Evolutionary conservation across 2,797 vertebrate species (phyloP), one percentile per base, ranked within the genome.

Genomic region (Sebastolobus alascanus): DNA sequence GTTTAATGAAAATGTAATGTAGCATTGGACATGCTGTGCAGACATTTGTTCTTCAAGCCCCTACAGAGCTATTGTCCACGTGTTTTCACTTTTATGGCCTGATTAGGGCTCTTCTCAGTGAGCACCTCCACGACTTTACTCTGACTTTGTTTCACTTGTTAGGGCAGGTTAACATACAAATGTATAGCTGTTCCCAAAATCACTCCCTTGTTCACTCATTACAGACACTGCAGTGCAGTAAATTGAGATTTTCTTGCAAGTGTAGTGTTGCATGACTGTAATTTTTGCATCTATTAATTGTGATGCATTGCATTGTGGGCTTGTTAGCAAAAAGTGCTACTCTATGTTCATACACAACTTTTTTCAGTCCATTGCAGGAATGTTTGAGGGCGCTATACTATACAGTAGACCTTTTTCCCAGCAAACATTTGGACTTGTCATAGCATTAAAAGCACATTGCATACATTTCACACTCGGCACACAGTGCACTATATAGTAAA

Each of bases 61-160:
- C 54, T 38, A 27, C 68, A 56, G 52, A 40, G 68, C 68, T 70
- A 40, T 70, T 40, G 35, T 58, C 31, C 67, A 25, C 3, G 8
- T 37, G 50, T 22, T 55, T 68, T 25, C 25, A 40, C 54, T 56
- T 70, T 70, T 29, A 70, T 70, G 35, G 52, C n/a, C 52, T 70
- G 54, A 40, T 58, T 58, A 72, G 56, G 33, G 18, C 38, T 33
- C 27, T 60, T 59, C 69, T 71, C 25, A 35, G 13, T 18, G 31
- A 56, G 25, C 40, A 43, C 35, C 27, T 66, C 37, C 20, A 5
- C 2, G 0, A 50, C 64, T 59, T 16, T 11, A 10, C 20, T 46
- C 52, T 75, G n/a, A 27, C n/a, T 68, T 60, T 52, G n/a, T 50
- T 60, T 13, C 54, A 50, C 55, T 71, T 43, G 54, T 59, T 20